These are phyloP conservation scores for Upupa epops DNA, from an alignment of 2,113 vertebrate genomes.

Conservation along the genomic window DNA sequence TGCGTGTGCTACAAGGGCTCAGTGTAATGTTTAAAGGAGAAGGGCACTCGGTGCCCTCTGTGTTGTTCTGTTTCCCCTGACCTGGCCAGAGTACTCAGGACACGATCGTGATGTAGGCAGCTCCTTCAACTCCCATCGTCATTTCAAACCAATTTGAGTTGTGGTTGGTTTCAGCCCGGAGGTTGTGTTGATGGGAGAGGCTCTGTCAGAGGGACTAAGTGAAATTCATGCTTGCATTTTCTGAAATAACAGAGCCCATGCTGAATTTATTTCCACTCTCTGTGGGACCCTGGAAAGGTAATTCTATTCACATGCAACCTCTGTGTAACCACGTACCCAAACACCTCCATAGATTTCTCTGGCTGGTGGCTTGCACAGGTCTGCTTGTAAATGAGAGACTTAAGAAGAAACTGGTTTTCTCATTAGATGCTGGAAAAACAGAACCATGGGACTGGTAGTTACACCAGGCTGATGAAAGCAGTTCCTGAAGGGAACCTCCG, in stretches of 20 bases:
- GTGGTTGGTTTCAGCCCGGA: not conserved
- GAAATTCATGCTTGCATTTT: conserved; percentile 8
- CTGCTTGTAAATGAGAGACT: conserved; percentile 7
- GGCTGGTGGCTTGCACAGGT: not conserved
- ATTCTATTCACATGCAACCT: not conserved
- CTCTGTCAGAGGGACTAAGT: conserved; percentile 6
- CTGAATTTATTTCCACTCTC: not conserved
- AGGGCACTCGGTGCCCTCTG: not conserved
- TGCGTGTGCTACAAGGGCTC: not conserved
- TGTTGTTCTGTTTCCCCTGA: not conserved
- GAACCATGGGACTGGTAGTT: not conserved
- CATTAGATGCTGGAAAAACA: conserved; percentile 23
- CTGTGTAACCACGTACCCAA: not conserved
- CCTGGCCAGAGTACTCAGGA: not conserved
- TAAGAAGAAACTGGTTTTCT: conserved; percentile 10
- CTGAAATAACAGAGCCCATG: not conserved
- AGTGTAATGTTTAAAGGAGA: not conserved
- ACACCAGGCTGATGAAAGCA: conserved; percentile 15
- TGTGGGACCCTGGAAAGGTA: not conserved
- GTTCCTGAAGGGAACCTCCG: not conserved
- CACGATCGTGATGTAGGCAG: not conserved
- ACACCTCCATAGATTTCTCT: not conserved
- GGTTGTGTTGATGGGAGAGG: not conserved
- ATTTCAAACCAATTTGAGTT: not conserved
- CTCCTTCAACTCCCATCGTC: not conserved